These are phyloP conservation scores for Prionailurus viverrinus DNA, from an alignment of 2,113 vertebrate species.

Conservation along the genomic window DNA sequence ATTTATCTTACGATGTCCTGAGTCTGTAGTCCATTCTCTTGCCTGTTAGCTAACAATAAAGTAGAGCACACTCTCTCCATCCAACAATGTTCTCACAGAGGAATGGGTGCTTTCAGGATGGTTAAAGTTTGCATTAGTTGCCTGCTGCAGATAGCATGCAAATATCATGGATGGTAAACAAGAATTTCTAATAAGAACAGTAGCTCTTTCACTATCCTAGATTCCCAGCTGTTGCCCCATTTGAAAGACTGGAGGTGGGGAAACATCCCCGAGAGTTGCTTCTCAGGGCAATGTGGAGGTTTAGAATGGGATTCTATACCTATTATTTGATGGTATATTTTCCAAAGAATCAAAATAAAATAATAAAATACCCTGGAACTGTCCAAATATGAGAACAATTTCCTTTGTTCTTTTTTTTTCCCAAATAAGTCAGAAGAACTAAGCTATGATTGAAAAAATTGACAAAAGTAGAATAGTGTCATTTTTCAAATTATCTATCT, in stretches of 20 bases:
- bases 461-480: background rate
- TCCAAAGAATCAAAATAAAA: background rate
- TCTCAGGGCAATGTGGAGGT: background rate
- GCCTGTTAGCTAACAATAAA: background rate
- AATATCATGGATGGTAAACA: background rate
- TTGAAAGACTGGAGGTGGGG: background rate
- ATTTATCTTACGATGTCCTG: background rate
- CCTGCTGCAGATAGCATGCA: background rate
- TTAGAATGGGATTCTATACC: background rate
- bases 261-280: background rate
- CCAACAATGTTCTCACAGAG: background rate
- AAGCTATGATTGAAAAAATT: background rate
- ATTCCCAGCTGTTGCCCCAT: background rate
- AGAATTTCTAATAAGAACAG: background rate
- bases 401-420: background rate
- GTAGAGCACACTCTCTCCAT: background rate
- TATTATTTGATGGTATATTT: background rate
- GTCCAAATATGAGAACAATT: background rate
- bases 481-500: background rate
- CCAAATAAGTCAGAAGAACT: background rate
- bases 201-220: background rate
- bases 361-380: background rate
- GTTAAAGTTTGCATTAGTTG: background rate
- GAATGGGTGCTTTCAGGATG: background rate
- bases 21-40: background rate